phyloP scores from a whole-genome alignment of 2,888 invertebrate genomes.

The Plebejus melissa region DNA sequence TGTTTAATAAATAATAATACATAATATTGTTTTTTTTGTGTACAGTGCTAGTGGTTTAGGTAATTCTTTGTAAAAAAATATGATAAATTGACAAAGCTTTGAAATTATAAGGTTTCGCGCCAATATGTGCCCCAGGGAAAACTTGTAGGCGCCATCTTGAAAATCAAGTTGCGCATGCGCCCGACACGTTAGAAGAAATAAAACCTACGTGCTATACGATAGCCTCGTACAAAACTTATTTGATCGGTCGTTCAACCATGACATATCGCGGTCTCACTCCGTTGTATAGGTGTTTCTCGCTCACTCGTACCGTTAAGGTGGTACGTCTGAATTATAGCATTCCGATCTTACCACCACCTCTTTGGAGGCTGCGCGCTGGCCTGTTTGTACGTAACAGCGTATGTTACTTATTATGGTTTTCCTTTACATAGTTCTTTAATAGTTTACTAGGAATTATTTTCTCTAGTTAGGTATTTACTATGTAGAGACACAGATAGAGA shows the following conservation, averaged over 20 bases:
- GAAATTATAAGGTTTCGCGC: slow-evolving; percentile 42
- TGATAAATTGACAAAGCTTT: background rate
- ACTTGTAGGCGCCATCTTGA: slow-evolving; percentile 57
- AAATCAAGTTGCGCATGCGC: slow-evolving; percentile 57
- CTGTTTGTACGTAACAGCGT: slow-evolving; percentile 48
- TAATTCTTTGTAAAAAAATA: too few species aligned
- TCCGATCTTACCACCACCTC: slow-evolving; percentile 72
- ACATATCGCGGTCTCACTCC: slow-evolving; percentile 53
- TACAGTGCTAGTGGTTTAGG: too few species aligned
- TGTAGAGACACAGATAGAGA: too few species aligned
- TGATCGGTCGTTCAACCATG: slow-evolving; percentile 79
- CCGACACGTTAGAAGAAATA: slow-evolving; percentile 69
- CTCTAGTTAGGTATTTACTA: background rate
- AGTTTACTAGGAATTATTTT: background rate
- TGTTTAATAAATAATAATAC: too few species aligned
- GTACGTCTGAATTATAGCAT: slow-evolving; percentile 76
- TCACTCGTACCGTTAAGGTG: slow-evolving; percentile 73
- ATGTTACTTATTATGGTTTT: slow-evolving; percentile 48
- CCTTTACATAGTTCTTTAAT: slow-evolving; percentile 45
- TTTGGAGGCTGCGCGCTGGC: slow-evolving; percentile 62
- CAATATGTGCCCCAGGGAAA: slow-evolving; percentile 41
- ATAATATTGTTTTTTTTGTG: too few species aligned
- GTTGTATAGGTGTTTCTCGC: slow-evolving; percentile 50
- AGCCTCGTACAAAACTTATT: slow-evolving; percentile 74
- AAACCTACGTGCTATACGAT: slow-evolving; percentile 69